Conservation (phyloP, 2,888 invertebrate species). For the Labia minor region DNA sequence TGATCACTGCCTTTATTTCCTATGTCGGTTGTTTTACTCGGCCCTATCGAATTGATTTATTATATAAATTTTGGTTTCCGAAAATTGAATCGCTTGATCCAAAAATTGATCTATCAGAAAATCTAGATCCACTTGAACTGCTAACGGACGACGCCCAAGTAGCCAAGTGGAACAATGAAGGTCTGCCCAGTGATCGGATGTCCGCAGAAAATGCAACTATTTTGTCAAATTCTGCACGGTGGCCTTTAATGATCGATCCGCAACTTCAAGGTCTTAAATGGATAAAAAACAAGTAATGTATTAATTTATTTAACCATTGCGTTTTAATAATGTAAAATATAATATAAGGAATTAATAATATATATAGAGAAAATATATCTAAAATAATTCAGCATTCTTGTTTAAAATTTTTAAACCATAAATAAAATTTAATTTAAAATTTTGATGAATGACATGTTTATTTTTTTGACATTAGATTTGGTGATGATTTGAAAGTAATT, state of each 20-base stretch:
- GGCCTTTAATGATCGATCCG: slow-evolving; percentile 93
- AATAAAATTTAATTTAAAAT: too few species aligned
- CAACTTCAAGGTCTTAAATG: slow-evolving; percentile 86
- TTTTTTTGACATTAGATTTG: slow-evolving; percentile 45
- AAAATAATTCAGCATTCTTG: too few species aligned
- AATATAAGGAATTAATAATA: too few species aligned
- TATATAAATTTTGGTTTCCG: slow-evolving; percentile 71
- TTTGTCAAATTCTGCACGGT: slow-evolving; percentile 74
- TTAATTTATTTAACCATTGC: too few species aligned
- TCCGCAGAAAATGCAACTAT: slow-evolving; percentile 91
- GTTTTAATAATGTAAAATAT: too few species aligned
- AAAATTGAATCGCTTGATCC: slow-evolving; percentile 55
- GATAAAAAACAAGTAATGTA: slow-evolving; percentile 58
- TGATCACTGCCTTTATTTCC: slow-evolving; percentile 86
- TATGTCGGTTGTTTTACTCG: slow-evolving; percentile 91
- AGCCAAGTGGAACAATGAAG: slow-evolving; percentile 91
- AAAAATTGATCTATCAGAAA: slow-evolving; percentile 67
- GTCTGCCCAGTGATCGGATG: slow-evolving; percentile 82
- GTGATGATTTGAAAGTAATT: slow-evolving; percentile 57
- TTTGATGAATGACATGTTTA: too few species aligned
- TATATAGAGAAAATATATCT: too few species aligned
- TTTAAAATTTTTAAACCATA: too few species aligned
- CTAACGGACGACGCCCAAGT: slow-evolving; percentile 86
- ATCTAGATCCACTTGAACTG: slow-evolving; percentile 70
- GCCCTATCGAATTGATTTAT: slow-evolving; percentile 64